A percentile compares a stretch with the other conserved stretches of the same genome.
phyloP scores from a whole-genome alignment of 92 coral and sea anemone species.

The Parazoanthus atlanticus region DNA sequence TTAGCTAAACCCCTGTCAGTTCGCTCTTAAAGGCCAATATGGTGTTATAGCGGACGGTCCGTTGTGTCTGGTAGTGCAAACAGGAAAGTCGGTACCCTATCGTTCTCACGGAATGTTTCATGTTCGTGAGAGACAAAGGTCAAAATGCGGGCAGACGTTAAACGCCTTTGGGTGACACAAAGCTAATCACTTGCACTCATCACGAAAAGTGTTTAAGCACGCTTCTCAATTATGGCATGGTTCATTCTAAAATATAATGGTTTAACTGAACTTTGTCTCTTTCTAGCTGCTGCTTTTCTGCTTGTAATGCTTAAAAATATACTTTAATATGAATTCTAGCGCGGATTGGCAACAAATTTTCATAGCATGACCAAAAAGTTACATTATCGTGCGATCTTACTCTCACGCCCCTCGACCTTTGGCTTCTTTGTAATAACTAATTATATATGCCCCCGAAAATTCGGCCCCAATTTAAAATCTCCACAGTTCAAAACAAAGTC shows the following conservation, averaged over 20 bases:
- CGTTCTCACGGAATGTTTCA: slow-evolving; percentile 42
- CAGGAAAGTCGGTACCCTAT: slow-evolving; percentile 6
- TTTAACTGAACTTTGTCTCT: neutral
- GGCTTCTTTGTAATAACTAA: slow-evolving; percentile 7
- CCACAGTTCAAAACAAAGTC: neutral
- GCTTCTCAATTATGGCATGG: neutral
- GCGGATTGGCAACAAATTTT: neutral
- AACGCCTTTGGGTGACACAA: neutral
- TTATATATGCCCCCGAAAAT: neutral
- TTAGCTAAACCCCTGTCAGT: slow-evolving; percentile 9
- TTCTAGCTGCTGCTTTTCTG: neutral
- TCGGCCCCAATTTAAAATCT: neutral
- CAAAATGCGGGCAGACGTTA: slow-evolving; percentile 21
- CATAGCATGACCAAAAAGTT: slow-evolving; percentile 4
- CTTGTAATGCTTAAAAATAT: neutral
- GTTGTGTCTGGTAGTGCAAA: slow-evolving; percentile 36
- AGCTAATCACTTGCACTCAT: neutral
- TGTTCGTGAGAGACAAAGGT: slow-evolving; percentile 24
- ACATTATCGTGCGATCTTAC: neutral
- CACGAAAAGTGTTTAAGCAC: slow-evolving; percentile 13
- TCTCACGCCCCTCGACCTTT: slow-evolving; percentile 19
- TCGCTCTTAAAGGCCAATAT: slow-evolving; percentile 30
- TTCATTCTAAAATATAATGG: neutral
- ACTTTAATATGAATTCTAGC: neutral
- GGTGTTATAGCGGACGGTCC: slow-evolving; percentile 29